These are phyloP conservation scores for Clistopyga incitator DNA, from an alignment of 2,888 invertebrate species.

Conservation along the genomic window DNA sequence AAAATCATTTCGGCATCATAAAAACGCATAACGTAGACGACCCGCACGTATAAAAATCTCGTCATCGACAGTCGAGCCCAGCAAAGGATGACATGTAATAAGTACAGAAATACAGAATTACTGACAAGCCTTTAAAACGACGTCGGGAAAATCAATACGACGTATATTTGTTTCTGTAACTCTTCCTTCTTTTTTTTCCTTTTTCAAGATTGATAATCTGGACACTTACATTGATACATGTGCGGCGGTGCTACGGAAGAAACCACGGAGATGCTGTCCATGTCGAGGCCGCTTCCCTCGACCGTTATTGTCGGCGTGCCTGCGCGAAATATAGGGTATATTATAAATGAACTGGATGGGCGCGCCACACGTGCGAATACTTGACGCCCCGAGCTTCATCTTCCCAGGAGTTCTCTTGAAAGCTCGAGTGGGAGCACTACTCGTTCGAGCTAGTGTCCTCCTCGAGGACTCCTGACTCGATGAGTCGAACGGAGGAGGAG, in stretches of 20 bases:
- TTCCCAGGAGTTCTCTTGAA: constrained; percentile 51
- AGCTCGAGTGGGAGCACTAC: constrained; percentile 27
- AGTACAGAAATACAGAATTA: background rate
- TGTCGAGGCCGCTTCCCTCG: constrained; percentile 88
- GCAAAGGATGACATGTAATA: background rate
- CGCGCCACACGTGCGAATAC: constrained; percentile 11
- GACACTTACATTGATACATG: constrained; percentile 90
- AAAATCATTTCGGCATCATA: constrained; percentile 17
- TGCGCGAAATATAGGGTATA: constrained; percentile 80
- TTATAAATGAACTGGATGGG: constrained; percentile 50
- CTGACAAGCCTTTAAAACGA: constrained; percentile 28
- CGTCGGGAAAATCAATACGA: constrained; percentile 33
- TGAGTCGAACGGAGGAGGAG: constrained; percentile 28
- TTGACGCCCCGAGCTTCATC: constrained; percentile 5
- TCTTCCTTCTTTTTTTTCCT: constrained; percentile 27
- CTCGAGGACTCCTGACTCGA: constrained; percentile 39
- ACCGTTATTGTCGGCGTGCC: constrained; percentile 84
- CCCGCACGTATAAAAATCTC: background rate
- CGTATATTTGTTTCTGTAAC: background rate
- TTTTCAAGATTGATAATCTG: constrained; percentile 70
- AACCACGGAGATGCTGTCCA: constrained; percentile 89
- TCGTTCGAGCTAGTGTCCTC: constrained; percentile 11
- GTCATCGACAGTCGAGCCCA: background rate
- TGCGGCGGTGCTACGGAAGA: constrained; percentile 89
- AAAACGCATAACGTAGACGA: background rate